Evolutionary conservation across 2,888 invertebrate species (phyloP).

Genomic region (Microdon myrmicae): DNA sequence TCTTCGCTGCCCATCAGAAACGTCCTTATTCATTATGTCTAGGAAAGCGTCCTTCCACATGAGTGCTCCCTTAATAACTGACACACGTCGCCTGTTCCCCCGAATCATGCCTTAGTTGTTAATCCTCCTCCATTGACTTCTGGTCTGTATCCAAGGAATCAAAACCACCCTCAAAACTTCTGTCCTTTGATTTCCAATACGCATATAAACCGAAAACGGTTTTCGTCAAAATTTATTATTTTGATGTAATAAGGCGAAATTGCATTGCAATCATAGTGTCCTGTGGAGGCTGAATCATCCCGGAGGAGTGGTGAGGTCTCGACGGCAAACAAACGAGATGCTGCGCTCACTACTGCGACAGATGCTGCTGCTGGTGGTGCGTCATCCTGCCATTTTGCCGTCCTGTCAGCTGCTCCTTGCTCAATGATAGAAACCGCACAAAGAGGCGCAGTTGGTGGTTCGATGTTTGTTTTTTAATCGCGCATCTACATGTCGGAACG

Average conservation of each 20-base stretch:
- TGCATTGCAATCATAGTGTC: conserved; percentile 35
- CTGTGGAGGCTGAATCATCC: too few species aligned
- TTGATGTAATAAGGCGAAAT: conserved; percentile 46
- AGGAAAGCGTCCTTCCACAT: conserved; percentile 34
- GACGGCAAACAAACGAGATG: conserved; percentile 8
- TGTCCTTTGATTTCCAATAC: conserved; percentile 32
- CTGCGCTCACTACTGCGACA: conserved; percentile 22
- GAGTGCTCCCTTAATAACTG: conserved; percentile 49
- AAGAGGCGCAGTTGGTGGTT: conserved; percentile 44
- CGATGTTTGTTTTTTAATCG: conserved; percentile 43
- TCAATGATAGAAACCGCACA: conserved; percentile 40
- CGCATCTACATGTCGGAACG: conserved; percentile 21
- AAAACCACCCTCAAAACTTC: conserved; percentile 6
- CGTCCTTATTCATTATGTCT: conserved; percentile 35
- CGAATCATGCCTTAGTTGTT: too few species aligned
- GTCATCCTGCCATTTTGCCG: too few species aligned
- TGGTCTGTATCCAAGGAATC: conserved; percentile 4
- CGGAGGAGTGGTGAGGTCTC: too few species aligned
- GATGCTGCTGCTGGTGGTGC: conserved; percentile 26
- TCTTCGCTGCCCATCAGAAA: not conserved
- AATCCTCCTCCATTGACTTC: conserved; percentile 29
- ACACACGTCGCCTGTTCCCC: conserved; percentile 43
- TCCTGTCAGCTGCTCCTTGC: conserved; percentile 41
- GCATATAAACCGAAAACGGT: conserved; percentile 18
- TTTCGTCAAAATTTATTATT: conserved; percentile 47